Evolutionary conservation across 2,797 vertebrate genomes (phyloP).

Genomic region (Anguilla obscura): DNA sequence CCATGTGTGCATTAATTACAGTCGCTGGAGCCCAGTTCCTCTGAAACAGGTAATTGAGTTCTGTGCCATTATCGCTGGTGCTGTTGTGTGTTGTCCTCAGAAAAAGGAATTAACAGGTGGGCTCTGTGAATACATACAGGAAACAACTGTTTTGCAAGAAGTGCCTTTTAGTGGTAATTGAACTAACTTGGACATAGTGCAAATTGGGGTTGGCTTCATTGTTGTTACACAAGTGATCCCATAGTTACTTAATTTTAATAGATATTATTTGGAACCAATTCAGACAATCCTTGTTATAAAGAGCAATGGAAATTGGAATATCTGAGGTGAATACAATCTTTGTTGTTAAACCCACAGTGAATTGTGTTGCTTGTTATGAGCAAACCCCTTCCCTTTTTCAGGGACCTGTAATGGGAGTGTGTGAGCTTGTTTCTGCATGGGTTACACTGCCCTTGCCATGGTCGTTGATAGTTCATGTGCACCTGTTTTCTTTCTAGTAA

Average conservation of each 20-base stretch:
- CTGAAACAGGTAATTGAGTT: constrained; percentile 4
- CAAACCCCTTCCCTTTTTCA: background rate
- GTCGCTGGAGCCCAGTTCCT: background rate
- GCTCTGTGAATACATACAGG: background rate
- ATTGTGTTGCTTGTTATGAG: background rate
- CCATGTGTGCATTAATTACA: background rate
- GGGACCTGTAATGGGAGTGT: background rate
- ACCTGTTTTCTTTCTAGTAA: background rate
- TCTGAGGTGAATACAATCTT: background rate
- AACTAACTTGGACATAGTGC: background rate
- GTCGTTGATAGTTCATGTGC: background rate
- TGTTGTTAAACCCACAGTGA: background rate
- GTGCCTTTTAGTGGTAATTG: background rate
- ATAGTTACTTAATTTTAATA: background rate
- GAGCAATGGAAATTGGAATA: background rate
- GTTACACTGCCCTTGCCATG: background rate
- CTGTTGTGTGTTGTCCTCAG: background rate
- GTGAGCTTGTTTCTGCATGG: background rate
- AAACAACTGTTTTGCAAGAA: background rate
- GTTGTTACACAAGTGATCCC: background rate
- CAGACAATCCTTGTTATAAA: background rate
- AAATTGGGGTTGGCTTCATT: background rate
- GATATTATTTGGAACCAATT: background rate
- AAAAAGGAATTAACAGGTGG: background rate
- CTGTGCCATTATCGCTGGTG: background rate